Evolutionary conservation across 1,140 invertebrate genomes (phyloP).

Genomic region (Tetragnatha versicolor): DNA sequence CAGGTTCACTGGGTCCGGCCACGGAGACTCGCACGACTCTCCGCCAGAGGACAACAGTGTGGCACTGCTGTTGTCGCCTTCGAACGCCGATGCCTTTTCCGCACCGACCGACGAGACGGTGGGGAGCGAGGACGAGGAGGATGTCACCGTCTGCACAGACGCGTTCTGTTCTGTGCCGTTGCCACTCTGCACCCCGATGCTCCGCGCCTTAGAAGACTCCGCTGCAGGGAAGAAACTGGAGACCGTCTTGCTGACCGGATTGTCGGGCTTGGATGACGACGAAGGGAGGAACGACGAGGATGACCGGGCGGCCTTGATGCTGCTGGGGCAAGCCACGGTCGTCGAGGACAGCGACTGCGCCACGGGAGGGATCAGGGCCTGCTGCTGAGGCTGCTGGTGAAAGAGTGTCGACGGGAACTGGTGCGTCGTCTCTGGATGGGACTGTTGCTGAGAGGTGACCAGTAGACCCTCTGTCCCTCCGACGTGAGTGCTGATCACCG

Average conservation of each 20-base stretch:
- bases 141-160: slow-evolving; percentile 42
- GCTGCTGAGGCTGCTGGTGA: neutral
- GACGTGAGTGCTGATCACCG: slow-evolving; percentile 50
- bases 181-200: slow-evolving; percentile 55
- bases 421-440: slow-evolving; percentile 26
- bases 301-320: slow-evolving; percentile 1
- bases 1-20: slow-evolving; percentile 55
- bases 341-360: slow-evolving; percentile 48
- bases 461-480: slow-evolving; percentile 45
- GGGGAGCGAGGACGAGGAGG: slow-evolving; percentile 11
- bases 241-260: neutral
- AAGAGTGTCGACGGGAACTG: neutral
- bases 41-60: slow-evolving; percentile 43
- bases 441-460: slow-evolving; percentile 28
- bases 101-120: slow-evolving; percentile 1
- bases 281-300: slow-evolving; percentile 1
- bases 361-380: slow-evolving; percentile 33
- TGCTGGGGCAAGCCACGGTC: slow-evolving; percentile 1
- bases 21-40: slow-evolving; percentile 50
- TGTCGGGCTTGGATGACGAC: slow-evolving; percentile 11
- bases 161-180: slow-evolving; percentile 50
- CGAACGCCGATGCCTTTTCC: slow-evolving; percentile 22
- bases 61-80: slow-evolving; percentile 40
- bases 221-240: slow-evolving; percentile 9
- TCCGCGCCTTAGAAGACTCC: slow-evolving; percentile 46